phyloP scores from a whole-genome alignment of 1,140 invertebrate species.

The Diploscapter pachys region DNA sequence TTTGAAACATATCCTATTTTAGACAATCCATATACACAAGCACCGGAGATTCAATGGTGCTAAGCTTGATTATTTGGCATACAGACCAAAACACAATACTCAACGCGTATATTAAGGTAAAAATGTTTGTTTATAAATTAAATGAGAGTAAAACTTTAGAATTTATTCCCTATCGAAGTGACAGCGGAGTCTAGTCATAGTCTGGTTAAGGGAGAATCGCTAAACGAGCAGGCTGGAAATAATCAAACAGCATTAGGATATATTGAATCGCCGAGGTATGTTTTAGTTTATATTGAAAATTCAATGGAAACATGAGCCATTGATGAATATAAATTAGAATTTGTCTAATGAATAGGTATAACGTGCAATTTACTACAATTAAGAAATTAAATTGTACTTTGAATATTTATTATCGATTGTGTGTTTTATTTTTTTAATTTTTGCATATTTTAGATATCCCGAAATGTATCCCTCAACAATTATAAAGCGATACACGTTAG shows the following conservation, averaged over 20 bases:
- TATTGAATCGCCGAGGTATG: slow-evolving; percentile 36
- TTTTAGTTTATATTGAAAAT: too few relatives aligned
- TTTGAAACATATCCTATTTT: slow-evolving; percentile 39
- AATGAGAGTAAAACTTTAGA: not conserved
- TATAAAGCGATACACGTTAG: slow-evolving; percentile 40
- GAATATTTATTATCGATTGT: not conserved
- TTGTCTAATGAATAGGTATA: not conserved
- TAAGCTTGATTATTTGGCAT: slow-evolving; percentile 16
- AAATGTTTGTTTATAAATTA: too few relatives aligned
- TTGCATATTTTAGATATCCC: slow-evolving; percentile 29
- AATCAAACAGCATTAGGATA: slow-evolving; percentile 37
- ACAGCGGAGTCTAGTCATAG: slow-evolving; percentile 14
- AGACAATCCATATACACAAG: slow-evolving; percentile 32
- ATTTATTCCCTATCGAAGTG: slow-evolving; percentile 3
- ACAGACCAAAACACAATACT: too few relatives aligned
- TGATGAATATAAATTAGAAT: too few relatives aligned
- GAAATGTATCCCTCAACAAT: slow-evolving; percentile 36
- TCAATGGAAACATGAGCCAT: too few relatives aligned
- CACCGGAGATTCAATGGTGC: slow-evolving; percentile 29
- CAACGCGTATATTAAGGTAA: too few relatives aligned
- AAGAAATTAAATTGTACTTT: not conserved
- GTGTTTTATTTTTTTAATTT: not conserved
- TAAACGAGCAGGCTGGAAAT: slow-evolving; percentile 2
- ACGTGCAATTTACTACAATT: not conserved
- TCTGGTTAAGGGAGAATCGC: slow-evolving; percentile 25